Conservation (phyloP, 2,113 vertebrate species). For the Empidonax alnorum region DNA sequence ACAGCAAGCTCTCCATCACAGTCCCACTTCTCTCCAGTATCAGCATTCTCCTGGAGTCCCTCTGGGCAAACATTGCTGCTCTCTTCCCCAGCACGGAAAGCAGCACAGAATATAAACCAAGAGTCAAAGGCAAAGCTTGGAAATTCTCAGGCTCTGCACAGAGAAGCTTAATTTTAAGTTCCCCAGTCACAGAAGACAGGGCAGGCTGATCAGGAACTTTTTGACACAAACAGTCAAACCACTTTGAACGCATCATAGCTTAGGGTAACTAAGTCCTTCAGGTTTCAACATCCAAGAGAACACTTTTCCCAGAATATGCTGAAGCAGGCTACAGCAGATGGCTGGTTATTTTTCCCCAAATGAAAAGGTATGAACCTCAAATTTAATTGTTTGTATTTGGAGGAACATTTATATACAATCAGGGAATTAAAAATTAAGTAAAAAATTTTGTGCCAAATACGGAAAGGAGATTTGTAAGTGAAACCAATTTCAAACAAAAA, state of each 20-base stretch:
- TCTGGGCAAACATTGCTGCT: background rate
- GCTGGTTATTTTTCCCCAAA: background rate
- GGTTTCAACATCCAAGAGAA: background rate
- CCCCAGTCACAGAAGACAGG: too few relatives aligned
- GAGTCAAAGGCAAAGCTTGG: background rate
- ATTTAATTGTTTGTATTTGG: background rate
- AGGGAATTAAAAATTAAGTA: background rate
- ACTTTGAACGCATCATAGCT: rapidly evolving
- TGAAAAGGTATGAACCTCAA: background rate
- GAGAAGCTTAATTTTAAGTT: background rate
- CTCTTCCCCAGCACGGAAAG: background rate
- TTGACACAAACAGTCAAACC: background rate
- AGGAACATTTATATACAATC: background rate
- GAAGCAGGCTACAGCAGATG: background rate
- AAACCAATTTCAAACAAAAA: slow-evolving; percentile 73
- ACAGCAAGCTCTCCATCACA: background rate
- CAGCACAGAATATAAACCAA: background rate
- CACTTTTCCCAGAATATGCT: background rate
- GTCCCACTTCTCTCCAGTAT: background rate
- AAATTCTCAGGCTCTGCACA: background rate
- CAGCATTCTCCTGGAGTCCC: background rate
- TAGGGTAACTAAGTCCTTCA: background rate
- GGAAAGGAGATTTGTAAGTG: background rate
- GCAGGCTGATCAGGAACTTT: background rate
- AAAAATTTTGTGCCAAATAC: background rate